phyloP scores from a whole-genome alignment of 2,797 vertebrate species.

The Chaunax sp. region DNA sequence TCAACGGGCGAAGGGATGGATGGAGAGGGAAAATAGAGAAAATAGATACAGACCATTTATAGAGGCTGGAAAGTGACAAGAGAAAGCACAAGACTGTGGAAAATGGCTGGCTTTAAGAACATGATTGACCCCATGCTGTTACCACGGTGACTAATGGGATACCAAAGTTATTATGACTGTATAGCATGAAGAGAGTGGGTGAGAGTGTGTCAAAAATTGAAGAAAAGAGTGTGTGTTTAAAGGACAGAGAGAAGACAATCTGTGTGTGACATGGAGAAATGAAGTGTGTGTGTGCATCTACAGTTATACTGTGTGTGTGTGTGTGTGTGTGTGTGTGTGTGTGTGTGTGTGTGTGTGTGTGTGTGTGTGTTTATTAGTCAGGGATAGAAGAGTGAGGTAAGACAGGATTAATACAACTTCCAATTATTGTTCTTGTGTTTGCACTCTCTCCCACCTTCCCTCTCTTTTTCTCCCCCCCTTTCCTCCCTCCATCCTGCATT shows the following conservation, averaged over 20 bases:
- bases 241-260: background rate
- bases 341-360: background rate
- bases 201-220: conserved; percentile 28
- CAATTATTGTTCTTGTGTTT: conserved; percentile 54
- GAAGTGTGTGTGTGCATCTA: no score
- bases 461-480: conserved; percentile 1
- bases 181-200: conserved; percentile 19
- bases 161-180: conserved; percentile 33
- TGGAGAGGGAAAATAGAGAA: background rate
- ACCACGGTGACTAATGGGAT: conserved; percentile 61
- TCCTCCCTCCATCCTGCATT: conserved; percentile 1
- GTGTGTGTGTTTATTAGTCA: conserved; percentile 8
- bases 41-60: conserved; percentile 16
- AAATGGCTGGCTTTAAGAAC: conserved; percentile 36
- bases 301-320: no score
- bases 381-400: conserved; percentile 43
- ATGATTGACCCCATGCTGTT: conserved; percentile 46
- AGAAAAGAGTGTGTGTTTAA: conserved; percentile 26
- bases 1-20: conserved; percentile 5
- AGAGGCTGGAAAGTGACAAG: conserved; percentile 29
- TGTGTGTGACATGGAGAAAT: no score
- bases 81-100: conserved; percentile 20
- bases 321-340: background rate
- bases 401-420: conserved; percentile 59
- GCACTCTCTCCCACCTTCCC: conserved; percentile 1